phyloP scores from a whole-genome alignment of 2,797 vertebrate species.

The Moxostoma hubbsi region DNA sequence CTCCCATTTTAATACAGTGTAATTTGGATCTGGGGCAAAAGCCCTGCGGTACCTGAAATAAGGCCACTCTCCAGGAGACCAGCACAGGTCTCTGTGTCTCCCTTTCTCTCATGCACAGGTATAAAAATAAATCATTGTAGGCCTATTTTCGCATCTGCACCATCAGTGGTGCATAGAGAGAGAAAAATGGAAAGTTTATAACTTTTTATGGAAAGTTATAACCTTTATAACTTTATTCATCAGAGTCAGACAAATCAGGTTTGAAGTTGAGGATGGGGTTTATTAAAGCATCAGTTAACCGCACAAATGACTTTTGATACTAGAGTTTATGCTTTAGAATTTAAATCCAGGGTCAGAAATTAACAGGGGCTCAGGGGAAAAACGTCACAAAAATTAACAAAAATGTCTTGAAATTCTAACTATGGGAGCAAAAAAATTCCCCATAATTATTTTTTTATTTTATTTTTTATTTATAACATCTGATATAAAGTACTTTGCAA shows the following conservation, averaged over 20 bases:
- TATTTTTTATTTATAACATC: too few relatives aligned
- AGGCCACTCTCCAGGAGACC: slow-evolving; percentile 57
- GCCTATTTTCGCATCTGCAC: slow-evolving; percentile 47
- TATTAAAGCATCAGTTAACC: not conserved
- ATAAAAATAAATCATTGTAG: slow-evolving; percentile 49
- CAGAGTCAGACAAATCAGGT: not conserved
- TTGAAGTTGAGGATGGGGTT: not conserved
- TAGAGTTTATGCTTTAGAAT: too few relatives aligned
- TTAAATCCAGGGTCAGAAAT: too few relatives aligned
- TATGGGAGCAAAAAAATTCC: too few relatives aligned
- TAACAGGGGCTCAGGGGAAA: too few relatives aligned
- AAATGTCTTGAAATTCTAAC: too few relatives aligned
- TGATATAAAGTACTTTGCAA: too few relatives aligned
- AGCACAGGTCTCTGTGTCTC: slow-evolving; percentile 50
- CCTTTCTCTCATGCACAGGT: slow-evolving; percentile 36
- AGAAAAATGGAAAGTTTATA: not conserved
- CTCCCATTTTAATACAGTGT: slow-evolving; percentile 21
- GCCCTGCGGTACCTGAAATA: slow-evolving; percentile 58
- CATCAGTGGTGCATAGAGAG: not conserved
- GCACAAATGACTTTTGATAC: not conserved
- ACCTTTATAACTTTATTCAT: not conserved
- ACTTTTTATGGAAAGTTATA: not conserved
- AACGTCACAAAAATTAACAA: too few relatives aligned
- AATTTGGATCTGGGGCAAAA: slow-evolving; percentile 56
- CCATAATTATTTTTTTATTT: too few relatives aligned